These are phyloP conservation scores for Tenthredo notha DNA, from an alignment of 2,888 invertebrate species.

Conservation along the genomic window DNA sequence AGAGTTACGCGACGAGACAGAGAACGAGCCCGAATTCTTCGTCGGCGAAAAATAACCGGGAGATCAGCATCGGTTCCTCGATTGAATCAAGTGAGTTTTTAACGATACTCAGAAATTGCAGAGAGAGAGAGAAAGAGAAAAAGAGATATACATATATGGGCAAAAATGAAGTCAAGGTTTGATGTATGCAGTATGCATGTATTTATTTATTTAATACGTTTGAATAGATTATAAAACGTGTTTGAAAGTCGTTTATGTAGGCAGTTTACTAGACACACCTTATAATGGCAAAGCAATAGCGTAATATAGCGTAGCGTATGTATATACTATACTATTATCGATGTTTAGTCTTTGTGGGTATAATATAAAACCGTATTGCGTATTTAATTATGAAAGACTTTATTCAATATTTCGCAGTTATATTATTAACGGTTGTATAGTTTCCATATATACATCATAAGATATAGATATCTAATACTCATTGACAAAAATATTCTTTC, in stretches of 20 bases:
- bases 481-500: background rate
- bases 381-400: background rate
- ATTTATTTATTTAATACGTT: background rate
- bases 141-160: background rate
- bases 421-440: background rate
- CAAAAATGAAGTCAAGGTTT: background rate
- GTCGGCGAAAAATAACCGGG: conserved; percentile 75
- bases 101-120: background rate
- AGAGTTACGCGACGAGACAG: conserved; percentile 74
- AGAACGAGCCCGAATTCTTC: conserved; percentile 74
- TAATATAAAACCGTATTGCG: conserved; percentile 3
- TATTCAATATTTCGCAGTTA: background rate
- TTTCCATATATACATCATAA: background rate
- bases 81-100: conserved; percentile 72
- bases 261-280: conserved; percentile 10
- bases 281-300: background rate
- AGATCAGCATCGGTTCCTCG: conserved; percentile 77
- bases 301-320: background rate
- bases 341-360: background rate
- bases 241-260: conserved; percentile 17
- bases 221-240: conserved; percentile 13
- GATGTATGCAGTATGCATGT: background rate
- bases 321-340: background rate
- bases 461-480: background rate
- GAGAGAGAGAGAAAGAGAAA: background rate